Base-by-base conservation (phyloP, 2,888 invertebrate species). In the Euphydryas editha region DNA sequence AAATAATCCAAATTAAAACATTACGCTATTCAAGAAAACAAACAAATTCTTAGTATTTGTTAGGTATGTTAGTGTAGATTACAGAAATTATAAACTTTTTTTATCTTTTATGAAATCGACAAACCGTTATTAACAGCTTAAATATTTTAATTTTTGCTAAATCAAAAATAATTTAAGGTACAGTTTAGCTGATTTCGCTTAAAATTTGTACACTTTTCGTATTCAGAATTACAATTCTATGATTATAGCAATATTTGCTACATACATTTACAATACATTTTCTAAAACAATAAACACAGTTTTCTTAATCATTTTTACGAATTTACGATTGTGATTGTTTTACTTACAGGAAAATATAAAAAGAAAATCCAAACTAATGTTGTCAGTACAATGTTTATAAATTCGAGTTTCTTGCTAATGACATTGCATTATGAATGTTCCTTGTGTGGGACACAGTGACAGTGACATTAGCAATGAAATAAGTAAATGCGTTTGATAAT, bases 401-500 rank as follows among this genome's bases (percentile, higher is more conserved):
- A 36, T 42, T 58, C 37, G 44, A n/a, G 57, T 44, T 37, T 57
- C 39, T 24, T 24, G 57, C 42, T 58, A 44, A 58, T 58, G 57
- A 42, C 44, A 42, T 17, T 58, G 24, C 57, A 58, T 58, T 58
- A 58, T 42, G 24, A 37, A 58, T 58, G 57, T 44, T 24, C 21
- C 21, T 21, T 44, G 24, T 58, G 57, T 44, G 44, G 42, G 44
- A 58, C 57, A 58, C 17, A 44, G 30, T 30, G 30, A 4, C 30
- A 30, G 30, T 30, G 30, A 30, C 30, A 44, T 24, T 58, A 44
- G n/a, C 57, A 44, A 21, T 21, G 57, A 11, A 56, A 24, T n/a
- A 10, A 44, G 44, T 44, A 44, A 44, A 44, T 58, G 44, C 54
- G 46, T 55, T 36, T 55, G 44, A 60, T 55, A 65, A 55, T 55